A percentile compares a stretch with the other conserved stretches of the same genome.
These are phyloP conservation scores for Odobenus rosmarus DNA, from an alignment of 2,113 vertebrate genomes.

Conservation along the genomic window DNA sequence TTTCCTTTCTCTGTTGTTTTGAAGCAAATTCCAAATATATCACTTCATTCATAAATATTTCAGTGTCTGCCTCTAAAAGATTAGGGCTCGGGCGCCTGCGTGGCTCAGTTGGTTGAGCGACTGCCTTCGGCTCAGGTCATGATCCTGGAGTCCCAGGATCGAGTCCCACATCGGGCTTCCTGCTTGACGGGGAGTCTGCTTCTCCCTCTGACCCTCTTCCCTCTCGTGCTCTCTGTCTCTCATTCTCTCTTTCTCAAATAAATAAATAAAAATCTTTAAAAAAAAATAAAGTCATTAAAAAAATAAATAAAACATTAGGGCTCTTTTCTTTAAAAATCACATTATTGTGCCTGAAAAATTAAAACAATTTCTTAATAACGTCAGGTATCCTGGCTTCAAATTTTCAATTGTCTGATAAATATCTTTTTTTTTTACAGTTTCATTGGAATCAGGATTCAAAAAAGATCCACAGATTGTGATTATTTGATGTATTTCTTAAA, in stretches of 20 bases:
- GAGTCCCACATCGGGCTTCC: no score
- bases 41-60: background rate
- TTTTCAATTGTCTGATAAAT: conserved; percentile 16
- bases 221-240: no score
- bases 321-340: conserved; percentile 8
- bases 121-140: no score
- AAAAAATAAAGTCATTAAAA: no score
- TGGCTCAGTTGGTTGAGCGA: no score
- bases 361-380: conserved; percentile 12
- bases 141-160: no score
- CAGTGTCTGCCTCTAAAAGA: background rate
- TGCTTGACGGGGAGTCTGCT: no score
- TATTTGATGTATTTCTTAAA: conserved; percentile 43
- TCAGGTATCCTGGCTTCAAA: background rate
- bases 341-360: conserved; percentile 1
- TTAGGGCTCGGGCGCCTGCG: no score
- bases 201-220: no score
- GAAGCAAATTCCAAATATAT: background rate
- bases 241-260: no score
- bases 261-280: no score
- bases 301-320: background rate
- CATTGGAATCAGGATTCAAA: conserved; percentile 31
- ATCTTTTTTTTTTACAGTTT: background rate
- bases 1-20: background rate
- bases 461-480: background rate